These are phyloP conservation scores for Plagiodera versicolora DNA, from an alignment of 2,888 invertebrate genomes.

Conservation along the genomic window DNA sequence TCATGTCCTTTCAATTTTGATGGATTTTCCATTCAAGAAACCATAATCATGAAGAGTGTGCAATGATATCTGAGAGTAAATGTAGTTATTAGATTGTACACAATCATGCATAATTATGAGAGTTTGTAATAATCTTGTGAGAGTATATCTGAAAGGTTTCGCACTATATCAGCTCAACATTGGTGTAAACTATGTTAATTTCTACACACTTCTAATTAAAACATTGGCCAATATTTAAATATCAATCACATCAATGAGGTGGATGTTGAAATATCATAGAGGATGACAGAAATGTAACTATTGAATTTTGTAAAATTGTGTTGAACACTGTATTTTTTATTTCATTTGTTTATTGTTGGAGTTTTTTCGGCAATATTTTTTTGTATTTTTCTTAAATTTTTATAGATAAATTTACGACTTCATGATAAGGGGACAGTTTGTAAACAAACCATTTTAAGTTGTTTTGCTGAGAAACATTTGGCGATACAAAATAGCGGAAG, in stretches of 20 bases:
- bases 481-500: too few relatives aligned
- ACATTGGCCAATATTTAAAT: background rate
- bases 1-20: too few relatives aligned
- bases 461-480: too few relatives aligned
- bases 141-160: constrained; percentile 2
- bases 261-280: background rate
- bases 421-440: too few relatives aligned
- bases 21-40: too few relatives aligned
- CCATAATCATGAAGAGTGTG: background rate
- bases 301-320: background rate
- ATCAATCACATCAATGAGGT: background rate
- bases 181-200: constrained; percentile 8
- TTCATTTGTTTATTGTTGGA: too few relatives aligned
- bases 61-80: background rate
- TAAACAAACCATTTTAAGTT: too few relatives aligned
- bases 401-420: too few relatives aligned
- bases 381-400: too few relatives aligned
- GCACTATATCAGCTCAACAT: background rate
- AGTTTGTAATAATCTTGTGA: background rate
- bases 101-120: background rate
- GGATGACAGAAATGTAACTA: background rate
- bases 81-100: too few relatives aligned
- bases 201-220: background rate
- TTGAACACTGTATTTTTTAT: too few relatives aligned
- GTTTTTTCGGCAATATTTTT: too few relatives aligned